Conservation (phyloP, 2,797 vertebrate species). For the Scolopax bukidnonensis region DNA sequence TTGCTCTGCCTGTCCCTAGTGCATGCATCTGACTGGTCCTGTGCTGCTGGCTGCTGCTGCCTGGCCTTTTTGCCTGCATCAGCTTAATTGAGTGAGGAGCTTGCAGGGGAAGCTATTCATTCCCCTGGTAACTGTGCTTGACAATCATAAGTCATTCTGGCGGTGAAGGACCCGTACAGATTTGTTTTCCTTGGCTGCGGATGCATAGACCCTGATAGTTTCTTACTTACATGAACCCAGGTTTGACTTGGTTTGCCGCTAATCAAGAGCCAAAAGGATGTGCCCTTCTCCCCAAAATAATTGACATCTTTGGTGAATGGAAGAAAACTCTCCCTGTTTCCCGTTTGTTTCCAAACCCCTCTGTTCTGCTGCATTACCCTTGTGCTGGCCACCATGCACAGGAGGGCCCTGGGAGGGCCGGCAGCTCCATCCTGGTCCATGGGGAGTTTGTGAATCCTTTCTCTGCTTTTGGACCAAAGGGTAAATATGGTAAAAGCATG, state of each 20-base stretch:
- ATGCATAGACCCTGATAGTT: background rate
- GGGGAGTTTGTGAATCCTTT: background rate
- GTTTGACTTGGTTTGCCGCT: constrained; percentile 38
- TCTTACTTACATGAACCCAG: background rate
- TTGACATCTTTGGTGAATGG: background rate
- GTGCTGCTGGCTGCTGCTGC: background rate
- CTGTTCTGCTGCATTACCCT: fast-evolving
- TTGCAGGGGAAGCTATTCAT: background rate
- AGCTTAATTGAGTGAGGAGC: constrained; percentile 19
- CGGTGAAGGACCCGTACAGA: background rate
- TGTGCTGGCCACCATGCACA: background rate
- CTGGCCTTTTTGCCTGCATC: background rate
- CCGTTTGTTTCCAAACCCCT: background rate
- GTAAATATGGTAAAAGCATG: background rate
- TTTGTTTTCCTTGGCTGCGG: constrained; percentile 32
- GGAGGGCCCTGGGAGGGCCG: background rate
- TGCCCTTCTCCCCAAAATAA: background rate
- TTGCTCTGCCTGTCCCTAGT: fast-evolving
- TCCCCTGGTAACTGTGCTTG: background rate
- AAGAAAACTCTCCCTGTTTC: background rate
- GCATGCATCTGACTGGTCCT: background rate
- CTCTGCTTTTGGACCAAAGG: background rate
- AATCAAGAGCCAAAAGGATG: constrained; percentile 45
- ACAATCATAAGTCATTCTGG: constrained; percentile 8
- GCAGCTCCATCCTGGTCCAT: background rate